Conservation (phyloP, 2,797 vertebrate species). For the Diplodus puntazzo region DNA sequence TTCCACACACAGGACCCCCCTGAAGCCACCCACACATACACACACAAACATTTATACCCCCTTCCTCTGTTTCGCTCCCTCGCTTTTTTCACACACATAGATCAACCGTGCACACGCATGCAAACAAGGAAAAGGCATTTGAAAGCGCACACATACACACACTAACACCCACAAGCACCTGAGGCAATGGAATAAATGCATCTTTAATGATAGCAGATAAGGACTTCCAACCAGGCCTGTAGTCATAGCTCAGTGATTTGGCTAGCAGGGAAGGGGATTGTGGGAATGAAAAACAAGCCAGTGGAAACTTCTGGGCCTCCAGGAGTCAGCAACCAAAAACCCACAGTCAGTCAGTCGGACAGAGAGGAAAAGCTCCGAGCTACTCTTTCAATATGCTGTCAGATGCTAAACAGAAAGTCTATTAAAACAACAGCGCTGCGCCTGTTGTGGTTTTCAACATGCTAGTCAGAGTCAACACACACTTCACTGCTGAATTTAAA, state of each 20-base stretch:
- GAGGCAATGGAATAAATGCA: constrained; percentile 86
- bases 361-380: constrained; percentile 74
- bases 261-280: constrained; percentile 81
- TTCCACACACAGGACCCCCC: constrained; percentile 72
- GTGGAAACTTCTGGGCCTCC: constrained; percentile 82
- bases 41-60: constrained; percentile 79
- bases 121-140: constrained; percentile 77
- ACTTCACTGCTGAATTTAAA: constrained; percentile 53
- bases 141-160: constrained; percentile 57
- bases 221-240: constrained; percentile 85
- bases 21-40: constrained; percentile 73
- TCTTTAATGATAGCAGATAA: constrained; percentile 87
- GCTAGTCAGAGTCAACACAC: constrained; percentile 38
- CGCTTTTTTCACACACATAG: constrained; percentile 62
- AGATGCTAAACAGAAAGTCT: constrained; percentile 74
- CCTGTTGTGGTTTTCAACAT: constrained; percentile 49
- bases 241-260: constrained; percentile 87
- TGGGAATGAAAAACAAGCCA: constrained; percentile 84
- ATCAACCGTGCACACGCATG: constrained; percentile 68
- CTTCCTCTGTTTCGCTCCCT: constrained; percentile 73
- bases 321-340: constrained; percentile 81
- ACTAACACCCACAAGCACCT: constrained; percentile 80
- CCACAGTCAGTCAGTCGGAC: constrained; percentile 80
- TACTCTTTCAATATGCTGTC: constrained; percentile 72
- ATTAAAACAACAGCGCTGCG: constrained; percentile 68